Conservation (phyloP, 2,888 invertebrate genomes). For the Synergus laeviventris region DNA sequence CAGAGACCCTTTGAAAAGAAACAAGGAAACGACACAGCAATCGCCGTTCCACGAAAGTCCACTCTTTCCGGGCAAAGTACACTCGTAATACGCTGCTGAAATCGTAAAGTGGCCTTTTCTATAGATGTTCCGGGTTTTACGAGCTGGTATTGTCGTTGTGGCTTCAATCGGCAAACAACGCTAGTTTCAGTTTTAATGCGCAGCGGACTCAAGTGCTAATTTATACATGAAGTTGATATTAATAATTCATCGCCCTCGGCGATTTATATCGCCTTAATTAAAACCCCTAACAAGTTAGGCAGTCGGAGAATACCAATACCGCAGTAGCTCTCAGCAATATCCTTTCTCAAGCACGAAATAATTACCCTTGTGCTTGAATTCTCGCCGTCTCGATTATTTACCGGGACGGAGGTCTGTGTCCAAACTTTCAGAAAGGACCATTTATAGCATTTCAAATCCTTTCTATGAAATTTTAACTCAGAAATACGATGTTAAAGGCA, state of each 20-base stretch:
- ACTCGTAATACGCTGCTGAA: constrained; percentile 48
- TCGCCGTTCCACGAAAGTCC: constrained; percentile 35
- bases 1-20: constrained; percentile 7
- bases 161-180: constrained; percentile 61
- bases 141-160: constrained; percentile 55
- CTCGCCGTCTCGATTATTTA: constrained; percentile 61
- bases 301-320: constrained; percentile 73
- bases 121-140: constrained; percentile 56
- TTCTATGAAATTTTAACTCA: neutral
- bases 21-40: constrained; percentile 9
- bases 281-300: constrained; percentile 74
- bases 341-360: constrained; percentile 56
- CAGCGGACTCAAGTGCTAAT: constrained; percentile 66
- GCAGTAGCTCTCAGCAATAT: constrained; percentile 65
- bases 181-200: constrained; percentile 70
- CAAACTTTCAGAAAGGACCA: constrained; percentile 11
- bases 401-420: constrained; percentile 49
- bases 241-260: constrained; percentile 73
- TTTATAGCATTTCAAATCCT: constrained; percentile 12
- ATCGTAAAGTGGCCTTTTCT: constrained; percentile 63
- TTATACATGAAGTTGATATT: constrained; percentile 74
- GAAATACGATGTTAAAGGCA: too few relatives aligned
- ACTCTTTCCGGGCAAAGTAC: constrained; percentile 25
- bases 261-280: constrained; percentile 75
- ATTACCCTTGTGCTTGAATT: constrained; percentile 55